Base-by-base conservation (phyloP, 1,140 invertebrate genomes). In the Diorhabda elongata region DNA sequence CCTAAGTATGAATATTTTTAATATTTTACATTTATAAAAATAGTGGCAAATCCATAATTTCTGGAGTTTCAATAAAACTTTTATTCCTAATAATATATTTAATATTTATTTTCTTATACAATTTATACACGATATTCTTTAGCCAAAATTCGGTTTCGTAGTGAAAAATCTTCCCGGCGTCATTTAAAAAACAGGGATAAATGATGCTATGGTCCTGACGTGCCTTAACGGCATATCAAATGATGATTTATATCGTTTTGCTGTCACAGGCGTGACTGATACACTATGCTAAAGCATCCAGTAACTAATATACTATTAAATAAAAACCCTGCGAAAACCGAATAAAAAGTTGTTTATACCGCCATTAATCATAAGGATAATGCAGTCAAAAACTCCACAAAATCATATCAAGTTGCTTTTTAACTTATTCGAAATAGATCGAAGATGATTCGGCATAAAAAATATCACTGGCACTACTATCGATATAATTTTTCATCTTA, bases 301-400 rank as follows among this genome's bases (percentile, higher is more conserved):
- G 65, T 67, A 67, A 60, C 65, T 47, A 60, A 67, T 67, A 67
- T 58, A 67, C 44, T 56, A 69, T 63, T 70, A 63, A 68, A 62
- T 70, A 68, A 64, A 73, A 75, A 73, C 60, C 69, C 66, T 71
- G 60, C 69, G 60, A 68, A 69, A 68, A 64, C 71, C 68, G 68
- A 67, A 73, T 9, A 63, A 42, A 44, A 44, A 42, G 4, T 26
- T 42, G 9, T 5, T 6, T 61, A 67, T 41, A 60, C 44, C 65
- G 73, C 67, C 74, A 78, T 78, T 74, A 78, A 78, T 78, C 77
- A 78, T 75, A 69, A 58, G 44, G 61, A 57, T 77, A 78, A 78
- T 75, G 66, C 75, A 76, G 75, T 74, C 74, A 75, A 76, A 76
- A 76, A 78, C 73, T 69, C 72, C 66, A 69, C 75, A 68, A 78